These are phyloP conservation scores for Leptopilina syphax DNA, from an alignment of 2,888 invertebrate species.

Conservation along the genomic window DNA sequence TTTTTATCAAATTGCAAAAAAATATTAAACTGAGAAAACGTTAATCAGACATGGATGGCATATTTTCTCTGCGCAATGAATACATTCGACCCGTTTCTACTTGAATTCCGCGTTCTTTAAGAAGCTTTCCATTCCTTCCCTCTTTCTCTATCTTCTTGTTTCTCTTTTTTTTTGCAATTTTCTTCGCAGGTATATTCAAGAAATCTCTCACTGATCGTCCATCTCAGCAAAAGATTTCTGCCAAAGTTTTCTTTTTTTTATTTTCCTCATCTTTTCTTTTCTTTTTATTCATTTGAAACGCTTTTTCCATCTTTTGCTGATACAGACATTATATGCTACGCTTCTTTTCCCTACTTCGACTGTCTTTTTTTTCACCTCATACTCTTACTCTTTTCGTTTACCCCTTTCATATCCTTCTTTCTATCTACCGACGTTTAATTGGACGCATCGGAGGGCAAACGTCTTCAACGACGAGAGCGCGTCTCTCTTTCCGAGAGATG, in stretches of 20 bases:
- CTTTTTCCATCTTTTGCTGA: constrained; percentile 53
- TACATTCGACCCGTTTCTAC: constrained; percentile 23
- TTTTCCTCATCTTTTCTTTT: too few relatives aligned
- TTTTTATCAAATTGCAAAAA: too few relatives aligned
- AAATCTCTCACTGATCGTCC: constrained; percentile 30
- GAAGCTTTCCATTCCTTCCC: constrained; percentile 15
- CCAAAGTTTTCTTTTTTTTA: constrained; percentile 3
- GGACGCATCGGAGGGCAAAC: constrained; percentile 49
- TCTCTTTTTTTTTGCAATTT: constrained; percentile 16
- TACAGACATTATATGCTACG: constrained; percentile 52
- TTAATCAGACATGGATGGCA: constrained; percentile 24
- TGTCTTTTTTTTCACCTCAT: constrained; percentile 23
- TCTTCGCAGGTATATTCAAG: constrained; percentile 26
- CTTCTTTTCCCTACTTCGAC: constrained; percentile 24
- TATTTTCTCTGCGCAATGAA: constrained; percentile 30
- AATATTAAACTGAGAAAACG: constrained; percentile 1
- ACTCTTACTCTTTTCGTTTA: constrained; percentile 27
- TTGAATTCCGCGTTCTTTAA: constrained; percentile 32
- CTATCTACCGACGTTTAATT: constrained; percentile 57
- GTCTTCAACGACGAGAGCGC: constrained; percentile 22
- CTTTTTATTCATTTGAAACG: constrained; percentile 19
- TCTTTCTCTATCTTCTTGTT: neutral
- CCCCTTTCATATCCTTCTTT: constrained; percentile 46
- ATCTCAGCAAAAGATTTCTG: constrained; percentile 30
- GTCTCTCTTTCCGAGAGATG: constrained; percentile 1